A percentile compares a stretch with the other conserved stretches of the same genome.
Conservation (phyloP, 1,140 invertebrate genomes). For the Tetragnatha versicolor region DNA sequence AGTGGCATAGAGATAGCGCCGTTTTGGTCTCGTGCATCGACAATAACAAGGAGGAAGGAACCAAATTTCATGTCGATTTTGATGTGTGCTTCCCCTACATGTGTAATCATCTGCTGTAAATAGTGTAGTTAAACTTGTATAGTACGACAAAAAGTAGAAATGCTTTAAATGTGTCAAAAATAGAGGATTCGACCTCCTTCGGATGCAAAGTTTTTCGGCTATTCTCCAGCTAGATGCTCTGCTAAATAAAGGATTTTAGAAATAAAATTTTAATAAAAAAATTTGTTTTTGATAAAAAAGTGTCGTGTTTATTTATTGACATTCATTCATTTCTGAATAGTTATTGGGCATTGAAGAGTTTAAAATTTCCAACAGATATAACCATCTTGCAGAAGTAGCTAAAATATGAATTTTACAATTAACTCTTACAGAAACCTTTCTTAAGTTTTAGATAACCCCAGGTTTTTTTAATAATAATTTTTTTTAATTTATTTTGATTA, state of each 20-base stretch:
- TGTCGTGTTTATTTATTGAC: not conserved
- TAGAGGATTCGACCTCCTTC: not conserved
- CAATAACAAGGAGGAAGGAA: constrained; percentile 19
- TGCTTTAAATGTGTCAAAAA: constrained; percentile 38
- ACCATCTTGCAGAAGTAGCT: too few relatives aligned
- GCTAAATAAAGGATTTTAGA: constrained; percentile 25
- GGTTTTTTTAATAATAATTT: too few relatives aligned
- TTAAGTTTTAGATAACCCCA: too few relatives aligned
- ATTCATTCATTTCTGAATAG: too few relatives aligned
- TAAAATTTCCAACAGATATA: too few relatives aligned
- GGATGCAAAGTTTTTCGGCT: constrained; percentile 30
- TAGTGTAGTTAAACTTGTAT: constrained; percentile 49
- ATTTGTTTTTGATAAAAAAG: constrained; percentile 43
- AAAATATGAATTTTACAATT: too few relatives aligned
- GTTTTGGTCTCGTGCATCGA: constrained; percentile 24
- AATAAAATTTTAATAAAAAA: constrained; percentile 47
- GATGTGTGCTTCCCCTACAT: constrained; percentile 49
- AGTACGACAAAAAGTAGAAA: constrained; percentile 22
- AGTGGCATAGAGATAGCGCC: not conserved
- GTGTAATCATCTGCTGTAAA: constrained; percentile 34
- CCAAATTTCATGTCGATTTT: not conserved
- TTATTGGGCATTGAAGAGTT: too few relatives aligned
- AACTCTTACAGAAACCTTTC: too few relatives aligned
- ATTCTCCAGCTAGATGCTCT: constrained; percentile 41
- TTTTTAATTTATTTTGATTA: too few relatives aligned